Percentiles rank a stretch among this genome's conserved stretches.
phyloP scores from a whole-genome alignment of 2,888 invertebrate genomes.

The Schizotus pectinicornis region DNA sequence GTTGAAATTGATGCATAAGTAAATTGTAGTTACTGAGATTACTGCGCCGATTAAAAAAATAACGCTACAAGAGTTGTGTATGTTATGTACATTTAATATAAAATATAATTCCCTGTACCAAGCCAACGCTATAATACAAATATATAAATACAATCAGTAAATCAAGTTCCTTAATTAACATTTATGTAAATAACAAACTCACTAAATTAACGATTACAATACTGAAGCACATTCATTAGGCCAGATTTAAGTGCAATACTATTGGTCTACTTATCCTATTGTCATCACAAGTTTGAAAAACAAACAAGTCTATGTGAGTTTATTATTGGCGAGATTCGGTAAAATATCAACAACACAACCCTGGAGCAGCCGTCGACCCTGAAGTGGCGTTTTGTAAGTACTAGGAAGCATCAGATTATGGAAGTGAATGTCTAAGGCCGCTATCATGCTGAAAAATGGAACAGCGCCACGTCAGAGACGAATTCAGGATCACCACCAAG shows the following conservation, averaged over 20 bases:
- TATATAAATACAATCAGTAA: constrained; percentile 30
- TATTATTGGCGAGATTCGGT: constrained; percentile 21
- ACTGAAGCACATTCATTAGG: constrained; percentile 35
- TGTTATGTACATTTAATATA: constrained; percentile 33
- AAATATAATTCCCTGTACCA: constrained; percentile 35
- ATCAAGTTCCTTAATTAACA: constrained; percentile 24
- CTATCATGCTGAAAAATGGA: background rate
- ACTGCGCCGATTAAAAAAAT: background rate
- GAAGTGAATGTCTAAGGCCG: constrained; percentile 13
- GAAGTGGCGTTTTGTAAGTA: too few species aligned
- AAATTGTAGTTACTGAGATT: too few species aligned
- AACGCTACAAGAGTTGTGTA: background rate
- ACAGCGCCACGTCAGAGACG: too few species aligned
- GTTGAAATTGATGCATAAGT: too few species aligned
- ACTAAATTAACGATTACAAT: constrained; percentile 25
- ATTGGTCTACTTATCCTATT: constrained; percentile 30
- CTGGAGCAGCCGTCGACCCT: background rate
- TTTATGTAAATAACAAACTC: constrained; percentile 15
- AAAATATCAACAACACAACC: constrained; percentile 23
- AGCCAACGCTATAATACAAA: constrained; percentile 32
- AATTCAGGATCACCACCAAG: too few species aligned
- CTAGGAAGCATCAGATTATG: too few species aligned
- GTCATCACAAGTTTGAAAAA: constrained; percentile 27
- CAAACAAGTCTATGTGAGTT: constrained; percentile 12
- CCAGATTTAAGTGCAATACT: constrained; percentile 31